These are phyloP conservation scores for Aegithalos caudatus DNA, from an alignment of 2,113 vertebrate genomes.

Conservation along the genomic window DNA sequence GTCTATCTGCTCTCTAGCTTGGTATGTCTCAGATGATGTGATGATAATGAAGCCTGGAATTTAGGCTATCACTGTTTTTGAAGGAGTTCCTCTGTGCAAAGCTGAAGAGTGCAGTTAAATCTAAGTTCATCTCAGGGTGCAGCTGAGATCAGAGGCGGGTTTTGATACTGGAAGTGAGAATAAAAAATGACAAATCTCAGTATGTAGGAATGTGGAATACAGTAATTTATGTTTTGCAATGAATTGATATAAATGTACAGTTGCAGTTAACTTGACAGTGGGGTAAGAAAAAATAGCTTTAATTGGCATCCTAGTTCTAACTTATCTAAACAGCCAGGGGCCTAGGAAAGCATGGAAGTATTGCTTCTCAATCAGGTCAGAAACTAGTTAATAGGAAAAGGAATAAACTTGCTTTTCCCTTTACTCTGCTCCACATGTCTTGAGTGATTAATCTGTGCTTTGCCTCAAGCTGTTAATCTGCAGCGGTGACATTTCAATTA, in stretches of 20 bases:
- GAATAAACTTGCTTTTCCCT: conserved; percentile 41
- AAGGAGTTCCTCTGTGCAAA: neutral
- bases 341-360: neutral
- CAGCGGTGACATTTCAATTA: conserved; percentile 53
- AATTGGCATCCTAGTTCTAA: neutral
- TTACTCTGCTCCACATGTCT: neutral
- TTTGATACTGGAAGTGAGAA: neutral
- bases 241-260: neutral
- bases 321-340: neutral
- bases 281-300: neutral
- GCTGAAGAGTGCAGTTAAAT: neutral
- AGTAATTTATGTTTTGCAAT: neutral
- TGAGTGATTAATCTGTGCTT: conserved; percentile 42
- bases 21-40: neutral
- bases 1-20: neutral
- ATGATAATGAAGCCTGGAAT: neutral
- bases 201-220: neutral
- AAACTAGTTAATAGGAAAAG: conserved; percentile 20
- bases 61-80: neutral
- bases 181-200: neutral
- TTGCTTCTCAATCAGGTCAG: neutral
- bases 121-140: neutral
- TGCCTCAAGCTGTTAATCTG: conserved; percentile 52
- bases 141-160: neutral
- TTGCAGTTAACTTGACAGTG: neutral